Conservation (phyloP, 1,140 invertebrate genomes). For the Metopolophium dirhodum region DNA sequence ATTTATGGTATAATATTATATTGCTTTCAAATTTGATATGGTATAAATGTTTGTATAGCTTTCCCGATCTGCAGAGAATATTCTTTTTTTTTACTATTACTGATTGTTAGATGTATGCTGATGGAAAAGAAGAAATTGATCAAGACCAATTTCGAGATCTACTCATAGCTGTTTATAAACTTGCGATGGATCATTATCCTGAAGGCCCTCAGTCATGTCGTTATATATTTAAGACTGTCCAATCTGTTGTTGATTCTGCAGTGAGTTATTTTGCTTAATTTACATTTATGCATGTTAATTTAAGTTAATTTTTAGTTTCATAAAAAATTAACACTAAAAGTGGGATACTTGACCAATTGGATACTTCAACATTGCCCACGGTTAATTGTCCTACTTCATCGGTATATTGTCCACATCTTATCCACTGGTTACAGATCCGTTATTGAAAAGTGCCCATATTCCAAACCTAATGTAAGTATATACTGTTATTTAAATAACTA, state of each 20-base stretch:
- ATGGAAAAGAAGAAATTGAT: slow-evolving; percentile 66
- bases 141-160: slow-evolving; percentile 70
- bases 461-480: slow-evolving; percentile 58
- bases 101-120: slow-evolving; percentile 65
- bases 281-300: slow-evolving; percentile 45
- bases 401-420: slow-evolving; percentile 77
- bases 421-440: slow-evolving; percentile 74
- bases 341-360: slow-evolving; percentile 80
- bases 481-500: background rate
- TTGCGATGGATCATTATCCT: slow-evolving; percentile 77
- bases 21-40: slow-evolving; percentile 1
- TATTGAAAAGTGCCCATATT: slow-evolving; percentile 57
- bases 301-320: slow-evolving; percentile 69
- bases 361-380: slow-evolving; percentile 77
- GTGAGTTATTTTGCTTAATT: slow-evolving; percentile 62
- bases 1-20: background rate
- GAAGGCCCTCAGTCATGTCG: slow-evolving; percentile 67
- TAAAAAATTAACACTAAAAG: slow-evolving; percentile 75
- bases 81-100: slow-evolving; percentile 52
- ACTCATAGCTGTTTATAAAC: slow-evolving; percentile 74
- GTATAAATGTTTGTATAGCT: background rate
- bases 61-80: background rate
- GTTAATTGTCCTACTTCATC: slow-evolving; percentile 77
- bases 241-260: slow-evolving; percentile 75
- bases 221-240: slow-evolving; percentile 72